A percentile compares a stretch with the other conserved stretches of the same genome.
Conservation (phyloP, 2,888 invertebrate species). For the Crocallis elinguaria region DNA sequence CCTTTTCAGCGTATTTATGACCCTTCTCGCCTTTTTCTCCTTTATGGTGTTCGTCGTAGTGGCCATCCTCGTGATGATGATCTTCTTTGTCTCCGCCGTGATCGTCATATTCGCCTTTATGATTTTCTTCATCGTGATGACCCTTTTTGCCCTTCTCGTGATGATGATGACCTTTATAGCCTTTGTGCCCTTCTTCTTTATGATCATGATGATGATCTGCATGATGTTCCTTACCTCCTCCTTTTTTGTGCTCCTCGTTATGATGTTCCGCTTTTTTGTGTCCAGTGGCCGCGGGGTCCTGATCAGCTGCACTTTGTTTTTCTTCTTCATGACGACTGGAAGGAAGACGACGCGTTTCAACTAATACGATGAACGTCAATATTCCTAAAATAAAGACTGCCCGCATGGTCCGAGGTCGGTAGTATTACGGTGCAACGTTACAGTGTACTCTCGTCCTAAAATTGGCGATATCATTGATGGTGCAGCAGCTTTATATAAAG, state of each 20-base stretch:
- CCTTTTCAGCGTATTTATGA: slow-evolving; percentile 87
- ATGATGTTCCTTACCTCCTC: slow-evolving; percentile 88
- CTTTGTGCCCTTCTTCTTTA: slow-evolving; percentile 89
- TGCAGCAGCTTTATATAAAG: slow-evolving; percentile 81
- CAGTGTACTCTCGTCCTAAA: slow-evolving; percentile 62
- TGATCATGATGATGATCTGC: slow-evolving; percentile 87
- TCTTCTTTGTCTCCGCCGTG: slow-evolving; percentile 86
- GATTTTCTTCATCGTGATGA: slow-evolving; percentile 89
- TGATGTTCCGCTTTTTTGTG: slow-evolving; percentile 79
- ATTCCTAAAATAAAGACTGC: slow-evolving; percentile 61
- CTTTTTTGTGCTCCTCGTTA: slow-evolving; percentile 84
- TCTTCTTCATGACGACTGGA: slow-evolving; percentile 47
- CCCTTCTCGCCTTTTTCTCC: slow-evolving; percentile 88
- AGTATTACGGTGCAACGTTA: slow-evolving; percentile 47
- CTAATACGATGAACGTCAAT: slow-evolving; percentile 54
- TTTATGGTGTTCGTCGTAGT: slow-evolving; percentile 86
- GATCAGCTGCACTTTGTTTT: slow-evolving; percentile 54
- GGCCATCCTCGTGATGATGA: slow-evolving; percentile 87
- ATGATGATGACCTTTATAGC: slow-evolving; percentile 88
- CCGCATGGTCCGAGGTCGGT: slow-evolving; percentile 61
- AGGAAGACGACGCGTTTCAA: slow-evolving; percentile 63
- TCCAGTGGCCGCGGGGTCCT: slow-evolving; percentile 69
- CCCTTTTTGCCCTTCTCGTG: slow-evolving; percentile 89
- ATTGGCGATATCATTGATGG: slow-evolving; percentile 73
- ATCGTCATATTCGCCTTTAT: slow-evolving; percentile 86